Evolutionary conservation across 2,888 invertebrate species (phyloP).

Genomic region (Prosopocoilus inquinatus): DNA sequence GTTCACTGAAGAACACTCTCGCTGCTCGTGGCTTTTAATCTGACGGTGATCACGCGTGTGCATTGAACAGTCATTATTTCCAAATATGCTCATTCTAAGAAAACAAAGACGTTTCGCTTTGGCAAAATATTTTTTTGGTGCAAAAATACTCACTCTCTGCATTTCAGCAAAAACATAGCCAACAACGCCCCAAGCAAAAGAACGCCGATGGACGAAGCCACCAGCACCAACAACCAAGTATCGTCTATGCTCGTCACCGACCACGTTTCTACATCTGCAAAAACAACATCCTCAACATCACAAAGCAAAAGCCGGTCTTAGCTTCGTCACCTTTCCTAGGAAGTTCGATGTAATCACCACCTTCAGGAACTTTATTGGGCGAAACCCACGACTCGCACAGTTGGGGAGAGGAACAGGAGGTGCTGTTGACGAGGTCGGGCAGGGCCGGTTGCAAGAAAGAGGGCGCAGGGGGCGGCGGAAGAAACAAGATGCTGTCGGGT

Average conservation of each 20-base stretch:
- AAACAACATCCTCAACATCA: conserved; percentile 1
- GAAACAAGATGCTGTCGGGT: conserved; percentile 76
- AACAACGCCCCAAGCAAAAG: conserved; percentile 75
- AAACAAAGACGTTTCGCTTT: background rate
- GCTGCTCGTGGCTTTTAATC: conserved; percentile 49
- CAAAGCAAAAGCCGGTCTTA: conserved; percentile 1
- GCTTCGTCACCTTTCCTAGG: conserved; percentile 67
- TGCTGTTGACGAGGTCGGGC: conserved; percentile 53
- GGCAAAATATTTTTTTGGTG: no score
- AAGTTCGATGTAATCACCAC: conserved; percentile 72
- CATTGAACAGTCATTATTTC: conserved; percentile 56
- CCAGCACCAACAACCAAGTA: conserved; percentile 78
- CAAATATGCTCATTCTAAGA: conserved; percentile 57
- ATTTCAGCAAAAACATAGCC: conserved; percentile 76
- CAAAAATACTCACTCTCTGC: conserved; percentile 70
- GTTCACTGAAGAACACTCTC: conserved; percentile 46
- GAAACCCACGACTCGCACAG: conserved; percentile 60
- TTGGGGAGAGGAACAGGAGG: conserved; percentile 64
- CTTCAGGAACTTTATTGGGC: conserved; percentile 37
- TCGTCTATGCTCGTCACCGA: conserved; percentile 64
- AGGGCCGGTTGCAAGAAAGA: conserved; percentile 63
- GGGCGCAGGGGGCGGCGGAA: conserved; percentile 84
- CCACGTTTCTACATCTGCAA: conserved; percentile 58
- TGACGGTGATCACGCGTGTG: conserved; percentile 48
- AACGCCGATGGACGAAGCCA: conserved; percentile 77